Evolutionary conservation across 2,888 invertebrate genomes (phyloP).

Genomic region (Caradrina clavipalpis): DNA sequence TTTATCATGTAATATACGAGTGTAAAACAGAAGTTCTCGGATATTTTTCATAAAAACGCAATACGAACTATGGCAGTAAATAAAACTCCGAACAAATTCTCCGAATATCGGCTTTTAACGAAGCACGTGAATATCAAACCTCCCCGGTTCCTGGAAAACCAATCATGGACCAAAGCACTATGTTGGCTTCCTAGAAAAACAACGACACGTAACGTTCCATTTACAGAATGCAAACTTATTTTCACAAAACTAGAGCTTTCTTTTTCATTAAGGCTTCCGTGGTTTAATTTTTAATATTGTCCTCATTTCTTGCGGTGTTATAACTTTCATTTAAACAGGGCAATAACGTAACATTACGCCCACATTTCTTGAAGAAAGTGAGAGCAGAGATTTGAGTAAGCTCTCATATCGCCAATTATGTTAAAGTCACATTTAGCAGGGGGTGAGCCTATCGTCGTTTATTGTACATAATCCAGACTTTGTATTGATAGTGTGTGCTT

Average conservation of each 20-base stretch:
- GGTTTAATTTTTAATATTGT: constrained; percentile 1
- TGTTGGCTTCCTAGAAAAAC: constrained; percentile 13
- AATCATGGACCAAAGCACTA: constrained; percentile 24
- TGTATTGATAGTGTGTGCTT: no score
- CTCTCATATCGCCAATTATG: not conserved
- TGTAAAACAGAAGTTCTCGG: not conserved
- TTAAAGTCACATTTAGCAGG: no score
- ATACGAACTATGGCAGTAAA: not conserved
- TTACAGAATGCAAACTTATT: constrained; percentile 26
- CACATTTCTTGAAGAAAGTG: not conserved
- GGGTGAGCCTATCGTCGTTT: no score
- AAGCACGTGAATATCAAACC: constrained; percentile 21
- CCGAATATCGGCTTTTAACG: constrained; percentile 21
- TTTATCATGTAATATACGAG: not conserved
- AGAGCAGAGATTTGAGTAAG: not conserved
- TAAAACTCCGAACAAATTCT: constrained; percentile 20
- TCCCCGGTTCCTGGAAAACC: constrained; percentile 35
- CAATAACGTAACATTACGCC: not conserved
- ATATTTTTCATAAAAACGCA: constrained; percentile 14
- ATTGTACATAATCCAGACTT: no score
- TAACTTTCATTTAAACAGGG: constrained; percentile 12
- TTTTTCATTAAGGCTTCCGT: constrained; percentile 10
- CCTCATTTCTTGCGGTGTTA: not conserved
- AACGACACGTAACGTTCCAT: constrained; percentile 19
- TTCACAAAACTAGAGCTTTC: not conserved